Conservation (phyloP, 2,113 vertebrate genomes). For the Bothrops jararaca region DNA sequence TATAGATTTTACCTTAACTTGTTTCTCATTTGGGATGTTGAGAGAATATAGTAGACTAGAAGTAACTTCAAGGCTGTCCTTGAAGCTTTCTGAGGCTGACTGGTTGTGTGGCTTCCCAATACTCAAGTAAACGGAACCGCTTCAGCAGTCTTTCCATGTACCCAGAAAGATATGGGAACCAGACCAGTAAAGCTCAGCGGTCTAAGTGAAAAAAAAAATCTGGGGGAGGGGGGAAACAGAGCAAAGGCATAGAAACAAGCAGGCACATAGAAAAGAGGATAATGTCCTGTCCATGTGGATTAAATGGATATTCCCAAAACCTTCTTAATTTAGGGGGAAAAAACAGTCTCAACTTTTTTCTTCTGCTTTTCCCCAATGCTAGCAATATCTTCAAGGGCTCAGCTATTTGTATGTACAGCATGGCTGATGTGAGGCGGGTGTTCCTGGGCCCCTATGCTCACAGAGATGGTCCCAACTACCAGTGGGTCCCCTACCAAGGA, state of each 20-base stretch:
- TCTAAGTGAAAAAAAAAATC: neutral
- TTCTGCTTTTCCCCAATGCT: conserved; percentile 11
- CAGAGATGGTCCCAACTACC: conserved; percentile 93
- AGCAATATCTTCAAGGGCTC: conserved; percentile 99
- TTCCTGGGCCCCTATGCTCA: conserved; percentile 95
- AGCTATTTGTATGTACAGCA: conserved; percentile 94
- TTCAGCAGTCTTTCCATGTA: neutral
- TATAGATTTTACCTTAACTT: neutral
- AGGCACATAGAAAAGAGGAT: neutral
- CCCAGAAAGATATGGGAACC: neutral
- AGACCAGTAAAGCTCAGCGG: neutral
- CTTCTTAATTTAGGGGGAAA: neutral
- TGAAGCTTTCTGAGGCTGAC: neutral
- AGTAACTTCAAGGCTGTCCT: neutral
- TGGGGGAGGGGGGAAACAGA: too few species aligned
- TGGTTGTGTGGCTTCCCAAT: neutral
- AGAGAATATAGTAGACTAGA: neutral
- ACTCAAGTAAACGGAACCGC: neutral
- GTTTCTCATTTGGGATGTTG: neutral
- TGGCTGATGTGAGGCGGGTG: conserved; percentile 92
- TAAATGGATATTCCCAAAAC: conserved; percentile 4
- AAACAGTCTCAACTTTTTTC: conserved; percentile 5
- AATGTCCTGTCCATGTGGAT: conserved; percentile 40
- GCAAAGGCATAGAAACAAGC: neutral
- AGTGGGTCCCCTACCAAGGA: conserved; percentile 95